These are phyloP conservation scores for Netelia melanura DNA, from an alignment of 2,888 invertebrate genomes.

Conservation along the genomic window DNA sequence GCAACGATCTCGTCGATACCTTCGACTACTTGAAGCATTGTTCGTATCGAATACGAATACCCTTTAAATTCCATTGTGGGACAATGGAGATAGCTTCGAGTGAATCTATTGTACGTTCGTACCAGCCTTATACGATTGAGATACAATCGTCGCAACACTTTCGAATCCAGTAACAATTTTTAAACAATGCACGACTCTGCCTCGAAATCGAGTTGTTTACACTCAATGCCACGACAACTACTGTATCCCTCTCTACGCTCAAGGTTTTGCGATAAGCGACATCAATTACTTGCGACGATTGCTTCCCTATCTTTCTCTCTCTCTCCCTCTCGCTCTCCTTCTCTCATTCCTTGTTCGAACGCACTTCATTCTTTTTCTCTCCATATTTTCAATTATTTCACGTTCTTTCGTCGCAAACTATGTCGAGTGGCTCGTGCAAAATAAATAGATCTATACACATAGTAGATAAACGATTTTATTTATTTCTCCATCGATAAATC, in stretches of 20 bases:
- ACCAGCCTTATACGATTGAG: conserved; percentile 26
- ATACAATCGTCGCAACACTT: conserved; percentile 40
- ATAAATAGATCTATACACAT: background rate
- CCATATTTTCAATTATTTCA: conserved; percentile 9
- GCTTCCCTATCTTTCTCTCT: conserved; percentile 12
- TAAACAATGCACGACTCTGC: conserved; percentile 38
- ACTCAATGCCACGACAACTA: conserved; percentile 32
- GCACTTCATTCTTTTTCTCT: background rate
- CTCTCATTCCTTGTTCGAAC: conserved; percentile 12
- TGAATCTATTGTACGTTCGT: conserved; percentile 27
- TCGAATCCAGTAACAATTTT: conserved; percentile 38
- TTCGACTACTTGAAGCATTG: background rate
- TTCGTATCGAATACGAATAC: background rate
- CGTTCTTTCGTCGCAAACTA: background rate
- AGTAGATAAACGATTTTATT: too few relatives aligned
- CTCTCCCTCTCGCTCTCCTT: background rate
- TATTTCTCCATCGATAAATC: too few relatives aligned
- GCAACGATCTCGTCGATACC: background rate
- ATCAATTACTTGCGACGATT: conserved; percentile 41
- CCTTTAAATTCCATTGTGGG: background rate
- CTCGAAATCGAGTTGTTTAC: conserved; percentile 52
- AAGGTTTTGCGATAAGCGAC: conserved; percentile 37
- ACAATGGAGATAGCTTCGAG: background rate
- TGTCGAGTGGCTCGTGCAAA: background rate
- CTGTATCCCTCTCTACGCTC: conserved; percentile 13